These are phyloP conservation scores for Notamacropus eugenii DNA, from an alignment of 2,797 vertebrate species.

Conservation along the genomic window DNA sequence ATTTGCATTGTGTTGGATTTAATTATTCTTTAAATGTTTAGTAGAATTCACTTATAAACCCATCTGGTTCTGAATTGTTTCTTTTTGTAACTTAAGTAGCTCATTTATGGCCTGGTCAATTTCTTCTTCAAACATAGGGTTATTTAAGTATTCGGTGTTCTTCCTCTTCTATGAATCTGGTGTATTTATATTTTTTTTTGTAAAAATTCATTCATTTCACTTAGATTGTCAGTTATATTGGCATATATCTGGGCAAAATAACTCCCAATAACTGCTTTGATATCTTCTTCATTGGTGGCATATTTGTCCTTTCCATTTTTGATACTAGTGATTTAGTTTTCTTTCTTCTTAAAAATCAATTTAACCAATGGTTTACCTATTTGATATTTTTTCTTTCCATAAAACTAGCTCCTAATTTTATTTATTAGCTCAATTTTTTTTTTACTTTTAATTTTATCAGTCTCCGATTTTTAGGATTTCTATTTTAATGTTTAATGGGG, in stretches of 20 bases:
- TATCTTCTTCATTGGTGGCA: not conserved
- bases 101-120: not conserved
- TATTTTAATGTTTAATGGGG: not conserved
- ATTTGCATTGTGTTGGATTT: not conserved
- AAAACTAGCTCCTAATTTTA: not conserved
- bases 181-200: not conserved
- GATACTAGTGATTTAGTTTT: not conserved
- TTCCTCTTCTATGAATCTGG: not conserved
- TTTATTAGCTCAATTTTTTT: not conserved
- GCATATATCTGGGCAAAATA: not conserved
- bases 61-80: not conserved
- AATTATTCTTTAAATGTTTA: not conserved
- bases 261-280: not conserved
- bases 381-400: not conserved
- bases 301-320: not conserved
- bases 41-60: not conserved
- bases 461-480: not conserved
- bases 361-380: not conserved
- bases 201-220: not conserved
- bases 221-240: not conserved
- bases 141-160: not conserved
- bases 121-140: not conserved
- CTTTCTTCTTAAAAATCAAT: not conserved
- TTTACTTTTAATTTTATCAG: not conserved
- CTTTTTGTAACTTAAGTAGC: not conserved